Conservation (phyloP, 2,113 vertebrate genomes). For the Ariopsis seemanni region DNA sequence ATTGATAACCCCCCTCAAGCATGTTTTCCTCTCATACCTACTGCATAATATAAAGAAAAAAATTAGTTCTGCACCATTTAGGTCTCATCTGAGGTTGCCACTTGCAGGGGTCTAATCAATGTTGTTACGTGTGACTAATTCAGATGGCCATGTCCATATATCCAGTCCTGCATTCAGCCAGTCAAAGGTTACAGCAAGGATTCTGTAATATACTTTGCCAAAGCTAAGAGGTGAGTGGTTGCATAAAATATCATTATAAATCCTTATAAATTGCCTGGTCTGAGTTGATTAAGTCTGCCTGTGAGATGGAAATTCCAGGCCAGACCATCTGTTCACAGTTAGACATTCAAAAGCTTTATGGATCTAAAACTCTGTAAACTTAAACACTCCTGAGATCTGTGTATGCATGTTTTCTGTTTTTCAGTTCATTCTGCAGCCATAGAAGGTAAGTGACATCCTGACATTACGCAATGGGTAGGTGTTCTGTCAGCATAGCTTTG, state of each 20-base stretch:
- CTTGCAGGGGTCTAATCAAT: slow-evolving; percentile 35
- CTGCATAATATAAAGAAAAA: slow-evolving; percentile 61
- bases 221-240: slow-evolving; percentile 25
- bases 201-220: slow-evolving; percentile 39
- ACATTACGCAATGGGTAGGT: not conserved
- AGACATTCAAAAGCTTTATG: slow-evolving; percentile 35
- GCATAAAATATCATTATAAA: slow-evolving; percentile 44
- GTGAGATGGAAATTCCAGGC: slow-evolving; percentile 47
- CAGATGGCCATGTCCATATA: not conserved
- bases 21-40: slow-evolving; percentile 46
- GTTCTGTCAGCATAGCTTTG: slow-evolving; percentile 3
- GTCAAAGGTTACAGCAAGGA: slow-evolving; percentile 45
- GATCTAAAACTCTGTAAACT: not conserved
- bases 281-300: slow-evolving; percentile 53
- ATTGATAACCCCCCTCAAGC: slow-evolving; percentile 63
- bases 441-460: not conserved
- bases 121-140: slow-evolving; percentile 16
- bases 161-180: slow-evolving; percentile 14
- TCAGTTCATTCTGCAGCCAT: not conserved
- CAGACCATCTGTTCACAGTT: slow-evolving; percentile 53
- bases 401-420: not conserved
- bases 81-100: slow-evolving; percentile 42
- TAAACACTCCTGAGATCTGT: not conserved
- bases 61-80: slow-evolving; percentile 66
- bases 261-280: slow-evolving; percentile 45